These are phyloP conservation scores for Valencia hispanica DNA, from an alignment of 2,797 vertebrate species.

Conservation along the genomic window DNA sequence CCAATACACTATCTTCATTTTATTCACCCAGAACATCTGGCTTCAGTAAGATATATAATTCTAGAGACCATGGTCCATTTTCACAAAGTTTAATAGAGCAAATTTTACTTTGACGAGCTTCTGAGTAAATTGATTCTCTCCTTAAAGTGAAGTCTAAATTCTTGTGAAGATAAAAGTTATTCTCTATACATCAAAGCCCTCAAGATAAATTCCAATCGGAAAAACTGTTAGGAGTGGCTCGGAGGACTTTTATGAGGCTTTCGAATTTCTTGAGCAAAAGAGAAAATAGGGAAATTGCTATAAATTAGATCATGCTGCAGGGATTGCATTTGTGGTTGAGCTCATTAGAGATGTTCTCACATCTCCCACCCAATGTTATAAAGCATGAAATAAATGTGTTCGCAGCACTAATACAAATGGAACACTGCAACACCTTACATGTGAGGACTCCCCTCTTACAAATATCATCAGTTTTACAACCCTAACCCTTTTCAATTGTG, in stretches of 20 bases:
- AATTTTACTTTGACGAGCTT: neutral
- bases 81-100: neutral
- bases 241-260: neutral
- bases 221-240: neutral
- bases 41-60: neutral
- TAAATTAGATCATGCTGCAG: constrained; percentile 21
- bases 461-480: neutral
- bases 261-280: neutral
- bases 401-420: constrained; percentile 2
- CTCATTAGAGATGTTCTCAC: constrained; percentile 15
- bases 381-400: constrained; percentile 13
- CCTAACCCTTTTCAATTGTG: neutral
- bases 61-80: neutral
- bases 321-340: constrained; percentile 14
- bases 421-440: neutral
- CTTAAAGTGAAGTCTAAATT: neutral
- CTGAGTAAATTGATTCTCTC: neutral
- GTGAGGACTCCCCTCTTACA: neutral
- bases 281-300: neutral
- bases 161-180: neutral
- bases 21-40: neutral
- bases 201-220: neutral
- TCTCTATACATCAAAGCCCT: neutral
- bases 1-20: neutral
- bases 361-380: constrained; percentile 9